Evolutionary conservation across 2,797 vertebrate species (phyloP).

Genomic region (Taeniopygia guttata): DNA sequence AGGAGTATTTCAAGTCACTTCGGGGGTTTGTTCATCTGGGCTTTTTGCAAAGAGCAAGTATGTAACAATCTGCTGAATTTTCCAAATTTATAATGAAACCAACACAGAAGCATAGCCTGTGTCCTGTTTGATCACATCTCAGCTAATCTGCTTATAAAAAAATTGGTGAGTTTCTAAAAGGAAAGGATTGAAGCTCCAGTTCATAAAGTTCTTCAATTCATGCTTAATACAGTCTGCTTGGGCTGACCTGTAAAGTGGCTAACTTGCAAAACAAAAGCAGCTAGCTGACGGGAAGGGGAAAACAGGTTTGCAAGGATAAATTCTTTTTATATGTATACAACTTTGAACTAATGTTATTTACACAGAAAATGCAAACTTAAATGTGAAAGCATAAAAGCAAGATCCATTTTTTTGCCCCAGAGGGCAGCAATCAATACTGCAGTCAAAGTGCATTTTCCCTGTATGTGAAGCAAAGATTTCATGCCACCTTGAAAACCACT

Average conservation of each 20-base stretch:
- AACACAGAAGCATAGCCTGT: not conserved
- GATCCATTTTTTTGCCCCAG: not conserved
- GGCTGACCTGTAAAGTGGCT: not conserved
- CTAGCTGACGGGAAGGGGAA: not conserved
- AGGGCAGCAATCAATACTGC: not conserved
- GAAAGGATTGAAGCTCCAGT: not conserved
- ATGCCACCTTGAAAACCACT: not conserved
- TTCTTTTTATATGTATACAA: not conserved
- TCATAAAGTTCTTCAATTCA: not conserved
- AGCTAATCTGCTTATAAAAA: not conserved
- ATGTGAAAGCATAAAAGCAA: not conserved
- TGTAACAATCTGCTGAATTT: slow-evolving; percentile 3
- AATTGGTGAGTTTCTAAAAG: not conserved
- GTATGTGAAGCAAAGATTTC: not conserved
- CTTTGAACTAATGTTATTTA: not conserved
- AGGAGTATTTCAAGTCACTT: not conserved
- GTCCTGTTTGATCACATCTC: not conserved
- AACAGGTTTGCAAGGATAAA: not conserved
- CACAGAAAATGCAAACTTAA: not conserved
- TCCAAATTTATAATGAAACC: not conserved
- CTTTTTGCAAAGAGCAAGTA: not conserved
- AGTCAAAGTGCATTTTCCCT: not conserved
- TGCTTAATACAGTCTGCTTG: not conserved
- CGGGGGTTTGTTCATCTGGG: not conserved
- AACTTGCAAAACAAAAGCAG: not conserved